Base-by-base conservation (phyloP, 2,113 vertebrate genomes). In the Phyllopteryx taeniolatus region DNA sequence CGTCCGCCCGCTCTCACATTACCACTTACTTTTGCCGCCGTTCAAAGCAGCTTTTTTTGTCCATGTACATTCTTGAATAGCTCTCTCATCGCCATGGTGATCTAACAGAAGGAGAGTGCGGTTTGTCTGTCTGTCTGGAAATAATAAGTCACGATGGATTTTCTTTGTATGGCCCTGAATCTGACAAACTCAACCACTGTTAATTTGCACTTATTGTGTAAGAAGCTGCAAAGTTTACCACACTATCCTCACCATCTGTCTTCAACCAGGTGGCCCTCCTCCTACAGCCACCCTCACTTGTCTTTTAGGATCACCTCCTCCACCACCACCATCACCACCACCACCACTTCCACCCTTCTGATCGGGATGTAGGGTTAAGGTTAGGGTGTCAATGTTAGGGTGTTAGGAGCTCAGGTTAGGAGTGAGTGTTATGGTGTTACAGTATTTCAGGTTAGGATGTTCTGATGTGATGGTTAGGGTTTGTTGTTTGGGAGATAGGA, bases 41-140 rank as follows among this genome's bases (percentile, higher is more conserved):
- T 64, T 67, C 60, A 35, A 19, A 61, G 6, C 31, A 19, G 49
- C 82, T 90, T 87, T 85, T 86, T 88, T 89, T 87, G 88, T 89
- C 86, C 85, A 82, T 87, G 86, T 85, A 12, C 49, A 17, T 19
- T 90, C 86, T 86, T 87, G 83, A 89, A 89, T 87, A 82, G 85
- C 90, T 86, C 79, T 74, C 82, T 86, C 88, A 91, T 91, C 84
- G 83, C 89, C 86, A 90, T 90, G 90, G 90, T 84, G 88, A 90
- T 90, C 79, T 83, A 76, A 75, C 80, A 86, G 79, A 84, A 84
- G 86, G 85, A 74, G 80, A 83, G 83, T 80, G 80, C 42, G 81
- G 70, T 88, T 84, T 84, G 71, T 89, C 85, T 76, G 88, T 89
- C 83, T 84, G 57, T 79, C 86, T 86, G 81, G 87, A 91, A 89